phyloP scores from a whole-genome alignment of 2,888 invertebrate genomes.

The Cataglyphis livida region DNA sequence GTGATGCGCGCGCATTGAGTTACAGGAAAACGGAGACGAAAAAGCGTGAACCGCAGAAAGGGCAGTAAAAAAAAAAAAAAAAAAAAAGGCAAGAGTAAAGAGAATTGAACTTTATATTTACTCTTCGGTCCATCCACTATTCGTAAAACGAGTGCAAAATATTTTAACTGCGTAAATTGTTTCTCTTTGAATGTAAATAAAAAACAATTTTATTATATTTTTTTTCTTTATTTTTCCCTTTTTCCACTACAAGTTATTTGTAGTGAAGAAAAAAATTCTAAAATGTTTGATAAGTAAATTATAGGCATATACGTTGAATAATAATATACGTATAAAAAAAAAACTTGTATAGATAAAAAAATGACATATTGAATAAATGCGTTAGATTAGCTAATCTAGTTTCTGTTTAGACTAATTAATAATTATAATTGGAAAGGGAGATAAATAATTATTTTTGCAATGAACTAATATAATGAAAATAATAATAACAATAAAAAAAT shows the following conservation, averaged over 20 bases:
- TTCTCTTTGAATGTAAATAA: background rate
- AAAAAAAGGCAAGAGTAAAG: background rate
- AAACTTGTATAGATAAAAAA: background rate
- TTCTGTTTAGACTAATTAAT: background rate
- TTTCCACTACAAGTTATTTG: background rate
- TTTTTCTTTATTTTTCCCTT: background rate
- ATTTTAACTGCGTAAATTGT: background rate
- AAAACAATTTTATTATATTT: background rate
- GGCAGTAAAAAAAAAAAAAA: background rate
- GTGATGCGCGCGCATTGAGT: conserved; percentile 12
- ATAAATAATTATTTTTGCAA: background rate
- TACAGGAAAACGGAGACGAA: background rate
- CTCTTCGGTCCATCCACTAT: background rate
- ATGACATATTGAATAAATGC: background rate
- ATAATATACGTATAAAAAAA: background rate
- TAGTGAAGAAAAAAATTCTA: background rate
- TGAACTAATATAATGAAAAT: background rate
- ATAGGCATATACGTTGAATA: background rate
- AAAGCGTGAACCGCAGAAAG: conserved; percentile 9
- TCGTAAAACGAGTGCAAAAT: background rate
- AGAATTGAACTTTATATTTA: background rate
- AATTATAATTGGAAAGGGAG: background rate
- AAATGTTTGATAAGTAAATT: background rate
- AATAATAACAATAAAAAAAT: background rate
- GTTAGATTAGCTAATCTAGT: background rate